Evolutionary conservation across 2,888 invertebrate species (phyloP), one percentile per base, ranked within the genome.

Genomic region (Zygogramma bicolorata): DNA sequence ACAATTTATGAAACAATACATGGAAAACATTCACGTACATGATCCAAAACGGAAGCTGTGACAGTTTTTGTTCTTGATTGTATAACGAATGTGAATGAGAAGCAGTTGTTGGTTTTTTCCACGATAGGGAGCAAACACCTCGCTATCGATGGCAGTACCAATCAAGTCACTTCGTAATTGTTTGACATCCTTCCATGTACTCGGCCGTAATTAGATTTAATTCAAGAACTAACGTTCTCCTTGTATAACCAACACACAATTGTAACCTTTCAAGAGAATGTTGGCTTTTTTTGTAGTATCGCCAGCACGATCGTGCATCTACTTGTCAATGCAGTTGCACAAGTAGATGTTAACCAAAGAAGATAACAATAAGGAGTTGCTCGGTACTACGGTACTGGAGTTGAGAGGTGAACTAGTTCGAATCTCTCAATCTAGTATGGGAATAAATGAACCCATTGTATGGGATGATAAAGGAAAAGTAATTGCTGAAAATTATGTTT

Each of bases 191-290:
- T 62, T 74, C 63, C 69, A 67, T 67, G 68, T 63, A 27, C 63
- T 27, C 29, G n/a, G 40, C 18, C 7, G 42, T 31, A 63, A 63
- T 63, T 63, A 63, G 46, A 63, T 46, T 46, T 46, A 27, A 46
- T 74, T 68, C 72, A 66, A 74, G 75, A 70, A 75, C 67, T 62
- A 68, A 72, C 80, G 74, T 80, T 81, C 78, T 76, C 78, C 75
- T 79, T 77, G 79, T 81, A 80, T 75, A 77, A 53, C 13, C 25
- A 53, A 81, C 46, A 77, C 71, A 75, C 78, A 79, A 77, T 76
- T 78, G 76, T 83, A 81, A 83, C 84, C 83, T 84, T 83, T 83
- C 81, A 79, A 82, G 83, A 83, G 83, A 82, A 83, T 80, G 82
- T 79, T 74, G 74, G 68, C 74, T 75, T 81, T 83, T 82, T 83